Evolutionary conservation across 2,888 invertebrate genomes (phyloP).

Genomic region (Hypena proboscidalis): DNA sequence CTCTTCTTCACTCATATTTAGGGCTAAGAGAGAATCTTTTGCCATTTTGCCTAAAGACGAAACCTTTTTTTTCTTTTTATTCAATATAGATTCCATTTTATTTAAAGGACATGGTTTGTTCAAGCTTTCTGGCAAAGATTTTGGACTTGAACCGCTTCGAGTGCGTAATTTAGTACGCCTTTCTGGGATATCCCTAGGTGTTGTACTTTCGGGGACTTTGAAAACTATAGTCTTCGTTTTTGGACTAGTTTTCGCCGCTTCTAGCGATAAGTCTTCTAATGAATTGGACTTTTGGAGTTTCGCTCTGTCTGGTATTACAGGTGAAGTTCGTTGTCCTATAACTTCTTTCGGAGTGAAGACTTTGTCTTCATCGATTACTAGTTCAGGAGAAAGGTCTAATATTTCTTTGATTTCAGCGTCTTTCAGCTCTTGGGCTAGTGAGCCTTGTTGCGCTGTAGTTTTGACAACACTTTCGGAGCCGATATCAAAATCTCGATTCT

Average conservation of each 20-base stretch:
- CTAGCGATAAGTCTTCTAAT: conserved; percentile 66
- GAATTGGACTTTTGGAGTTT: conserved; percentile 75
- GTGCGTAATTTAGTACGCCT: conserved; percentile 63
- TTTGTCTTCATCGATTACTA: conserved; percentile 70
- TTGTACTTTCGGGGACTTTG: conserved; percentile 72
- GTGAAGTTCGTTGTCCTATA: conserved; percentile 59
- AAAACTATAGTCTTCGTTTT: conserved; percentile 73
- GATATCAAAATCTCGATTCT: conserved; percentile 60
- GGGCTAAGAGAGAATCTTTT: conserved; percentile 72
- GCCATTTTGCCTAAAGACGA: conserved; percentile 79
- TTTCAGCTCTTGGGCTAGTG: conserved; percentile 69
- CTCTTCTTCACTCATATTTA: conserved; percentile 81
- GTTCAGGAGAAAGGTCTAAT: conserved; percentile 73
- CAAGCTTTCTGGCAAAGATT: conserved; percentile 76
- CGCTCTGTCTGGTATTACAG: conserved; percentile 71
- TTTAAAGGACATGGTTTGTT: conserved; percentile 70
- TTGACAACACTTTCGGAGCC: conserved; percentile 35
- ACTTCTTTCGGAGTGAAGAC: conserved; percentile 63
- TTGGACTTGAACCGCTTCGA: conserved; percentile 75
- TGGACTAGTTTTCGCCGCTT: conserved; percentile 56
- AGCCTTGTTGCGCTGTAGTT: conserved; percentile 48
- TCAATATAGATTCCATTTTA: conserved; percentile 64
- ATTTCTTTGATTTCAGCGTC: conserved; percentile 73
- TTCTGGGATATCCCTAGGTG: conserved; percentile 76
- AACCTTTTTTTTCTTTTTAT: conserved; percentile 73